Conservation (phyloP, 2,888 invertebrate genomes). For the Anoncus sp. region DNA sequence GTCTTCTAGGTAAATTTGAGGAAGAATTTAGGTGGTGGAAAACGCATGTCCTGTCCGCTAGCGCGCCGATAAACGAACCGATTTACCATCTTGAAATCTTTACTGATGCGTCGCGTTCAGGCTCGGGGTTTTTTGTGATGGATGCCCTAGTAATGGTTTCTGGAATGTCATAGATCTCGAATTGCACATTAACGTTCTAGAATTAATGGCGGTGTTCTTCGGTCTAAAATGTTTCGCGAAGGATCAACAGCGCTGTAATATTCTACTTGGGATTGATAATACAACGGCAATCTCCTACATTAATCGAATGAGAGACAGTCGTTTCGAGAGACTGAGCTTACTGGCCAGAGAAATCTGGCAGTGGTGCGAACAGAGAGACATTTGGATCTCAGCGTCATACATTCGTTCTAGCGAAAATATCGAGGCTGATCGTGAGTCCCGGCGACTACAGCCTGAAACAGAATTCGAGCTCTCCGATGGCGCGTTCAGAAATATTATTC, state of each 20-base stretch:
- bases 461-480: conserved; percentile 25
- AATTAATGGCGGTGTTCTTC: conserved; percentile 40
- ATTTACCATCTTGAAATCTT: conserved; percentile 57
- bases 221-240: conserved; percentile 36
- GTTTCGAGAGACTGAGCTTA: neutral
- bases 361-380: conserved; percentile 40
- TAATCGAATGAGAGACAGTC: conserved; percentile 35
- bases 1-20: neutral
- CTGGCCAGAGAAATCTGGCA: conserved; percentile 41
- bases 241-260: neutral
- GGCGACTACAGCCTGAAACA: conserved; percentile 26
- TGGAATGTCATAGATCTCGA: conserved; percentile 41
- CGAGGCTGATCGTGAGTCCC: conserved; percentile 25
- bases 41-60: conserved; percentile 22
- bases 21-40: conserved; percentile 34
- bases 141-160: conserved; percentile 36
- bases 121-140: conserved; percentile 53
- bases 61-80: conserved; percentile 3
- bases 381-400: conserved; percentile 40
- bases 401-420: conserved; percentile 21
- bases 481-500: conserved; percentile 2
- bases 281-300: conserved; percentile 43
- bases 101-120: conserved; percentile 58
- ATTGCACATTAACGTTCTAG: conserved; percentile 55
- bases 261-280: conserved; percentile 36